Base-by-base conservation (phyloP, 2,113 vertebrate genomes). In the Pheucticus melanocephalus region DNA sequence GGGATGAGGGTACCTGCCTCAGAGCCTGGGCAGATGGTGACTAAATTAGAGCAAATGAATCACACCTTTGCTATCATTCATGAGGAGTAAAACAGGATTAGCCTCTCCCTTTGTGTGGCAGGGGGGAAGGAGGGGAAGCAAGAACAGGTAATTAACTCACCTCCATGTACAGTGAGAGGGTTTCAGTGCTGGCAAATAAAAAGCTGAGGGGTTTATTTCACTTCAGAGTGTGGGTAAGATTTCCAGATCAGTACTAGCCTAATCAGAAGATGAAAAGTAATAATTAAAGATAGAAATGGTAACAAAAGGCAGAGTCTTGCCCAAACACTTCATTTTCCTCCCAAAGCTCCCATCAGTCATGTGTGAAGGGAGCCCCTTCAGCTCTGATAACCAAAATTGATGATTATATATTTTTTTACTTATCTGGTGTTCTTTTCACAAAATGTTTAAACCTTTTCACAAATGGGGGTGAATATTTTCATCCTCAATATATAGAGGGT, bases 11-110 rank as follows among this genome's bases (percentile, higher is more conserved):
- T 90, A 77, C 79, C 75, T 94, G 79, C 63, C 66, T 88, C 79
- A 90, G 71, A 93, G 63, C 75, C 81, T 88, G 82, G 85, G 75
- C 95, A 96, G 92, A 90, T 94, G 95, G 88, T 86, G 79, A 82
- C 75, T 92, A 76, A 92, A 96, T 95, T 83, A 92, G 37, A 95
- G 88, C 50, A 86, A 87, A 93, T 95, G 92, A 93, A 95, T 92
- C 90, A 82, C 75, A 82, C 70, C 66, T 95, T 93, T 80, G 59
- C 75, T 73, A 14, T 77, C 79, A 77, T 35, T 77, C 88, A 88
- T 40, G 44, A 53, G 0, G 42, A 72, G 75, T 54, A 65, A 92
- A 96, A 63, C 71, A 83, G 71, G 59, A 92, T 94, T 66, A 70
- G 51, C 33, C 59, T 90, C 68, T 70, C 80, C 66, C 48, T 80